These are phyloP conservation scores for Hemaris fuciformis DNA, from an alignment of 2,888 invertebrate genomes.

Conservation along the genomic window DNA sequence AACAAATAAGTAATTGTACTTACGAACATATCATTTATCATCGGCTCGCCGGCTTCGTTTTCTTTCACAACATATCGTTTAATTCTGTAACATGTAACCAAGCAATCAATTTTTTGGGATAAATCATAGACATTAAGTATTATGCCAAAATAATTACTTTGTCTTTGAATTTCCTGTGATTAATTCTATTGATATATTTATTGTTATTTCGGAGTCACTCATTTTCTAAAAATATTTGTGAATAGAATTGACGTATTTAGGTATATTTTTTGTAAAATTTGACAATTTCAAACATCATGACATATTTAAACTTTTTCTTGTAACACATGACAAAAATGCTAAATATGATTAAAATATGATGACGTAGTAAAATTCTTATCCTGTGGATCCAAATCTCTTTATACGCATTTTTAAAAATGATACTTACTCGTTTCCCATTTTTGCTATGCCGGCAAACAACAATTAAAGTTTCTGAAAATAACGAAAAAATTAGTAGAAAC, in stretches of 20 bases:
- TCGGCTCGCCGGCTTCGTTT: slow-evolving; percentile 27
- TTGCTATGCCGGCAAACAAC: not conserved
- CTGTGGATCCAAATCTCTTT: no score
- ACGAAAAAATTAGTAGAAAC: not conserved
- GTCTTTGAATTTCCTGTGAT: slow-evolving; percentile 24
- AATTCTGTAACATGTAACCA: slow-evolving; percentile 49
- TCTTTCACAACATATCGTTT: slow-evolving; percentile 45
- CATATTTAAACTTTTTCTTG: not conserved
- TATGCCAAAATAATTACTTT: slow-evolving; percentile 25
- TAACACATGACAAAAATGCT: no score
- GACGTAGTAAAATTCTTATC: no score
- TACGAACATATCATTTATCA: slow-evolving; percentile 35
- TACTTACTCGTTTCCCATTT: slow-evolving; percentile 37
- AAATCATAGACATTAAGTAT: not conserved
- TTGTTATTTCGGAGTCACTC: slow-evolving; percentile 32
- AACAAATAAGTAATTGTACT: slow-evolving; percentile 45
- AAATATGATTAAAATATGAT: no score
- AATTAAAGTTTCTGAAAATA: not conserved
- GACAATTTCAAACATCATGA: not conserved
- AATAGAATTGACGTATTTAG: not conserved
- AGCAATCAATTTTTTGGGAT: not conserved
- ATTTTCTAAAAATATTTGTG: slow-evolving; percentile 25
- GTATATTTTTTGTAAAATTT: not conserved
- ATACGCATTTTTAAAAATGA: not conserved
- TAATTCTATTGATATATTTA: slow-evolving; percentile 44